Evolutionary conservation across 2,113 vertebrate genomes (phyloP), one percentile per base, ranked within the genome.

Genomic region (Thalassoma bifasciatum): DNA sequence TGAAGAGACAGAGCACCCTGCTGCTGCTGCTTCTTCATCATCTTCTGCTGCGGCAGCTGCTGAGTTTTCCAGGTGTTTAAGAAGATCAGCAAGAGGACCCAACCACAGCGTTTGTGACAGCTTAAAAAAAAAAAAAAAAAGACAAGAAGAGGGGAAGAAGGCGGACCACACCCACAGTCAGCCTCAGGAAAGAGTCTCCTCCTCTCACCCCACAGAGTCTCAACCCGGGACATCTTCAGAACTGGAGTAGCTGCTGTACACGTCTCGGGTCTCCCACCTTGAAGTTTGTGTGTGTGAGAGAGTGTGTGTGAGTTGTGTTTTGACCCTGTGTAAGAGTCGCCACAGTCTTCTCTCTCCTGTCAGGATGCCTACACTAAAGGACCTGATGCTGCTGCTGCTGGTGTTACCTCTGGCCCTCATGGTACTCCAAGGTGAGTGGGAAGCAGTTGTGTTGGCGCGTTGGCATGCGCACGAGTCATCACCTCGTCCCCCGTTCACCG

Each of bases 351-450:
- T 62, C 13, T 69, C 75, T 75, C 14, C 66, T 23, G 59, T 66
- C 71, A 90, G 87, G 88, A 92, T 93, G 92, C 71, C 84, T 47
- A 62, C 73, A 50, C 66, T 57, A 0, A 49, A 49, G 46, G 46
- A 37, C 73, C 7, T 37, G 66, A 89, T 85, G 65, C 84, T 87
- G 42, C 77, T 81, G 66, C 80, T 79, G 63, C 79, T 89, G 30
- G 30, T 30, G 66, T 77, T 88, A 57, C 76, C 77, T 26, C 56
- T 89, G 62, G 76, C 75, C 62, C 74, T 92, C 26, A 67, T 90
- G 75, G 23, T 47, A 0, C 83, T 92, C 66, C 84, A 90, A 76
- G 92, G 93, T 94, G 85, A 94, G 92, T 92, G 63, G 57, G 26
- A 36, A 17, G 59, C 47, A 22, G 61, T 36, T 54, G 21, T 4